A percentile compares a stretch with the other conserved stretches of the same genome.
Evolutionary conservation across 2,888 invertebrate species (phyloP).

Genomic region (Amitus sp.): DNA sequence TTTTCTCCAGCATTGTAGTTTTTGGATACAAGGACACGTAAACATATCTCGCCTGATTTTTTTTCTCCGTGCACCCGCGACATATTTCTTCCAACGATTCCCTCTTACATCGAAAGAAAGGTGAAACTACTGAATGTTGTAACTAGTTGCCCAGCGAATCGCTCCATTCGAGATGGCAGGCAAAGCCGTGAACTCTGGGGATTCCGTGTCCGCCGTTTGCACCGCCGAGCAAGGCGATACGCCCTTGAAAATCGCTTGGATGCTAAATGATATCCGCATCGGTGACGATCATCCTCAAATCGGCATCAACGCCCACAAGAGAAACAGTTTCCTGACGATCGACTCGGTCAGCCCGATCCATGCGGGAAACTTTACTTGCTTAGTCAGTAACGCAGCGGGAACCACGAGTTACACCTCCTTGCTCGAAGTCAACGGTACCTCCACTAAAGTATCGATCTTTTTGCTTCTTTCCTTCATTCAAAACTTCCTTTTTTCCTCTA

Average conservation of each 20-base stretch:
- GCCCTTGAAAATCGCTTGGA: conserved; percentile 80
- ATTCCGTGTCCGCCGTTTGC: conserved; percentile 73
- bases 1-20: too few species aligned
- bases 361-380: conserved; percentile 78
- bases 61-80: too few species aligned
- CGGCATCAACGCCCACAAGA: conserved; percentile 73
- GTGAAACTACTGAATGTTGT: too few species aligned
- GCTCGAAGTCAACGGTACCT: conserved; percentile 58
- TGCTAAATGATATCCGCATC: conserved; percentile 73
- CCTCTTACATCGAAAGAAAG: too few species aligned
- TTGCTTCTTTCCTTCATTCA: too few species aligned
- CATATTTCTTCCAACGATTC: too few species aligned
- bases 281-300: conserved; percentile 69
- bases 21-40: too few species aligned
- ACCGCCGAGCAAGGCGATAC: conserved; percentile 79
- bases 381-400: conserved; percentile 70
- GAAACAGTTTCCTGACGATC: conserved; percentile 75
- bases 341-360: conserved; percentile 66
- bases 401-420: conserved; percentile 48
- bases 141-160: conserved; percentile 62
- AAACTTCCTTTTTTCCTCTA: too few species aligned
- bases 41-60: too few species aligned
- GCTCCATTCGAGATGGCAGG: conserved; percentile 66
- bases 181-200: conserved; percentile 73
- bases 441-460: conserved; percentile 6